A percentile compares a stretch with the other conserved stretches of the same genome.
phyloP scores from a whole-genome alignment of 2,797 vertebrate species.

The Poeciliopsis turneri region DNA sequence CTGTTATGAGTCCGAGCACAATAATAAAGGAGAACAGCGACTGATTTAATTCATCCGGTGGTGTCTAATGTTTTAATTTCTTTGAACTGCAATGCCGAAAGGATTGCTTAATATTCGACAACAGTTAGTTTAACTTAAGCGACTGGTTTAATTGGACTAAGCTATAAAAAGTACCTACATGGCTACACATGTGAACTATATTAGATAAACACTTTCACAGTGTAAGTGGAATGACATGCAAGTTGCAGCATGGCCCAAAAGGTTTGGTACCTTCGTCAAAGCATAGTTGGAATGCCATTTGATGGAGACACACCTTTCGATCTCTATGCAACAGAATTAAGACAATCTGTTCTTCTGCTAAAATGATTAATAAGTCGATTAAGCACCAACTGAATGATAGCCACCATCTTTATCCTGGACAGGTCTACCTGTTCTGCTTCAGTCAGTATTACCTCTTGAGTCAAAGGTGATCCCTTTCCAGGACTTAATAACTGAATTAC shows the following conservation, averaged over 20 bases:
- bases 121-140: neutral
- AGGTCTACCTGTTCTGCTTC: neutral
- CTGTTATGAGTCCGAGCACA: neutral
- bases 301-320: neutral
- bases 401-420: neutral
- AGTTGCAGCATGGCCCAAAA: neutral
- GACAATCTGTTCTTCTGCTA: neutral
- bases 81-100: neutral
- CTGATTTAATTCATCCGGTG: neutral
- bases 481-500: neutral
- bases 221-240: neutral
- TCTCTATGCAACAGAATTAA: neutral
- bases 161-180: neutral
- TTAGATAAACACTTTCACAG: neutral
- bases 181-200: neutral
- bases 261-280: neutral
- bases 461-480: neutral
- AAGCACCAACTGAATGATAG: neutral
- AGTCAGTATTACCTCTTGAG: neutral
- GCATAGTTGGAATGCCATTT: neutral
- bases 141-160: neutral
- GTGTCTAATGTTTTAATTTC: neutral
- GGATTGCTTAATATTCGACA: neutral
- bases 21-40: neutral
- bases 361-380: neutral